Conservation (phyloP, 2,113 vertebrate genomes). For the Myrmecobius fasciatus region DNA sequence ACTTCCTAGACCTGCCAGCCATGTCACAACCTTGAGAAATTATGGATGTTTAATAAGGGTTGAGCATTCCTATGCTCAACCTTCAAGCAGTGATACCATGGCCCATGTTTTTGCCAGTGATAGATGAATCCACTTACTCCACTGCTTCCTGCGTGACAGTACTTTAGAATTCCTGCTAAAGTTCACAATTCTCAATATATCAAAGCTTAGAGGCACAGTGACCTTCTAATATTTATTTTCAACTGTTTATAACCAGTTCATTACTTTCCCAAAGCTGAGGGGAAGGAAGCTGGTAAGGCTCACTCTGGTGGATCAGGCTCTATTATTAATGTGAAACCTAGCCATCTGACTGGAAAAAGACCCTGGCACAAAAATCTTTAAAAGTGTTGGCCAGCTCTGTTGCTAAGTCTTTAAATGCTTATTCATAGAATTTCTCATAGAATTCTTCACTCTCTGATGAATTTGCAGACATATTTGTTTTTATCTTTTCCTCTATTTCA, state of each 20-base stretch:
- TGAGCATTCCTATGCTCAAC: slow-evolving; percentile 76
- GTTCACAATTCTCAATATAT: slow-evolving; percentile 76
- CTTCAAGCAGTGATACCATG: slow-evolving; percentile 73
- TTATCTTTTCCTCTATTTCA: neutral
- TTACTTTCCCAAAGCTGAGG: slow-evolving; percentile 58
- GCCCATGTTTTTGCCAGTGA: slow-evolving; percentile 71
- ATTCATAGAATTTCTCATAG: neutral
- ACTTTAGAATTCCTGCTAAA: slow-evolving; percentile 70
- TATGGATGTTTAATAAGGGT: slow-evolving; percentile 77
- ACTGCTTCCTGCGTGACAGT: slow-evolving; percentile 48
- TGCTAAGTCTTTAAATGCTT: too few relatives aligned
- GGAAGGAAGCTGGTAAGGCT: slow-evolving; percentile 37
- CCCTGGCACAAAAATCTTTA: neutral
- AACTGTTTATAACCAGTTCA: slow-evolving; percentile 73
- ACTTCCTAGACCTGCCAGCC: slow-evolving; percentile 69
- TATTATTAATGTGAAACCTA: neutral
- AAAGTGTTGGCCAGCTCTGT: neutral
- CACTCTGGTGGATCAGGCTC: neutral
- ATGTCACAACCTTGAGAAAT: slow-evolving; percentile 78
- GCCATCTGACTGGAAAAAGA: neutral
- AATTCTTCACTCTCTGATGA: neutral
- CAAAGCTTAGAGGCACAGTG: slow-evolving; percentile 69
- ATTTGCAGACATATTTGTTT: neutral
- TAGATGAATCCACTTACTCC: slow-evolving; percentile 74
- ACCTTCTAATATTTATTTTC: slow-evolving; percentile 75